phyloP scores from a whole-genome alignment of 2,797 vertebrate genomes.

The Muscicapa striata region DNA sequence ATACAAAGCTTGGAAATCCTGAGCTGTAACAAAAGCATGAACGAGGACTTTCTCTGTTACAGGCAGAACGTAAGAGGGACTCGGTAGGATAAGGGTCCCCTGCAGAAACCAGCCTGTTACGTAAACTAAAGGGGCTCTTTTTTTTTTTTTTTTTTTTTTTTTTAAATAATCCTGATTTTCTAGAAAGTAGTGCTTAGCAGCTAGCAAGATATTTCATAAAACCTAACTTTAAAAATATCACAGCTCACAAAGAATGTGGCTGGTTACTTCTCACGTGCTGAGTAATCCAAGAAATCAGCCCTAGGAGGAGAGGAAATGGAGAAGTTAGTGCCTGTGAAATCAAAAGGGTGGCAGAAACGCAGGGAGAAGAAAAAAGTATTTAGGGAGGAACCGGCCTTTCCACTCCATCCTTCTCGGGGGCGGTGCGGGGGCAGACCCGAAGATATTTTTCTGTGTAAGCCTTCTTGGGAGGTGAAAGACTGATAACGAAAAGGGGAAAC shows the following conservation, averaged over 20 bases:
- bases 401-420: not conserved
- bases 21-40: conserved; percentile 56
- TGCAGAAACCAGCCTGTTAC: conserved; percentile 46
- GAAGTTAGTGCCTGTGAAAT: conserved; percentile 45
- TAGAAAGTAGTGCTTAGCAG: conserved; percentile 42
- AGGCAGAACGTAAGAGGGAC: conserved; percentile 17
- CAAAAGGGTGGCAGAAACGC: not conserved
- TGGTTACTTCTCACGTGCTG: conserved; percentile 56
- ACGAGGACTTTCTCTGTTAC: conserved; percentile 23
- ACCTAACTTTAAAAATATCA: conserved; percentile 52
- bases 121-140: not conserved
- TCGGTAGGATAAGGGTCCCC: conserved; percentile 37
- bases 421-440: not conserved
- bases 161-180: not conserved
- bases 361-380: not conserved
- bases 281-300: conserved; percentile 63
- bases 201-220: conserved; percentile 61
- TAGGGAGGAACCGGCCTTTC: not conserved
- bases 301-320: conserved; percentile 67
- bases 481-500: conserved; percentile 30
- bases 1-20: conserved; percentile 57
- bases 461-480: conserved; percentile 19
- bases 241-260: conserved; percentile 25
- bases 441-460: conserved; percentile 46
- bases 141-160: not conserved